Percentiles rank a stretch among this genome's conserved stretches.
Evolutionary conservation across 2,888 invertebrate species (phyloP).

Genomic region (Lamellibrachia columna): DNA sequence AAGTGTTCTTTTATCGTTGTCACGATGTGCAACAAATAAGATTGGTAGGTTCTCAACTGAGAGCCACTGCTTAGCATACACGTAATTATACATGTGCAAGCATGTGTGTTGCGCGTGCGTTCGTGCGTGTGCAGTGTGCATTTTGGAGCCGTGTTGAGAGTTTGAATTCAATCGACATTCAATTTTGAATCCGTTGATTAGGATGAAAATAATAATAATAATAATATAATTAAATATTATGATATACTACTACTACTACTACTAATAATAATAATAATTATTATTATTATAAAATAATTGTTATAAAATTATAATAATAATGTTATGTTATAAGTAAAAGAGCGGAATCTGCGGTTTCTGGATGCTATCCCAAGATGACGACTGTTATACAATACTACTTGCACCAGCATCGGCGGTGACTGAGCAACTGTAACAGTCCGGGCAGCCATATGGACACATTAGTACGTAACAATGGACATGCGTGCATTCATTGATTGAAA

Average conservation of each 20-base stretch:
- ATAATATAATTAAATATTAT: neutral
- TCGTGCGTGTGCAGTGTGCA: neutral
- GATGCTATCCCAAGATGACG: neutral
- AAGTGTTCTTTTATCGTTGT: neutral
- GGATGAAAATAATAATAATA: neutral
- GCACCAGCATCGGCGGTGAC: neutral
- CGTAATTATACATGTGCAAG: neutral
- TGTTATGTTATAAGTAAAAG: neutral
- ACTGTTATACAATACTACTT: neutral
- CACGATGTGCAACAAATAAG: neutral
- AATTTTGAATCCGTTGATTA: neutral
- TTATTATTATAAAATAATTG: neutral
- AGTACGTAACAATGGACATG: neutral
- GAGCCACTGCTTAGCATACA: neutral
- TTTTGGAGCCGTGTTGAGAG: neutral
- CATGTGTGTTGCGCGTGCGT: neutral
- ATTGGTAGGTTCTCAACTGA: neutral
- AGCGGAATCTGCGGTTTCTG: neutral
- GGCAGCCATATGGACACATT: neutral
- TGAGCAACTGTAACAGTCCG: neutral
- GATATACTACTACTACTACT: neutral
- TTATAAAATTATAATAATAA: too few species aligned
- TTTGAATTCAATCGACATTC: neutral
- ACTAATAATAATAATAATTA: neutral
- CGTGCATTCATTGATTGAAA: neutral